Evolutionary conservation across 2,797 vertebrate genomes (phyloP), one percentile per base, ranked within the genome.

Genomic region (Cryptoprocta ferox): DNA sequence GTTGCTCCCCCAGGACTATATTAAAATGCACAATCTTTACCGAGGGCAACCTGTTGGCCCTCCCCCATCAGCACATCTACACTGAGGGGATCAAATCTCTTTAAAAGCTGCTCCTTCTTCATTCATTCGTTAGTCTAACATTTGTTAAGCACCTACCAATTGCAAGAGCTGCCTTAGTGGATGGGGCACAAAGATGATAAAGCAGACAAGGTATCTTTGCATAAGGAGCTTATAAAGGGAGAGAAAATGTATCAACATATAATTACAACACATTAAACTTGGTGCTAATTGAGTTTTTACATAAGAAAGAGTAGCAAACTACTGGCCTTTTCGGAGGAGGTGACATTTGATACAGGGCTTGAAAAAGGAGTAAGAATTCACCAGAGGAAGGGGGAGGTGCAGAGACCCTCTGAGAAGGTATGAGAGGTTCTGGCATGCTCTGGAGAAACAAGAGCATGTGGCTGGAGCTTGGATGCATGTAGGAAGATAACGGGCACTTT

Each of bases 191-290:
- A 85, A 61, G 71, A 42, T 37, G 10, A 95, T 42, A 50, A 83
- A 87, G 21, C 37, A 75, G 65, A 66, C 53, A 66, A 59, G 39
- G 21, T 21, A 48, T 73, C 78, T 78, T 95, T 94, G 71, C 78
- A 68, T 71, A 82, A 75, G 30, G 81, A 96, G 19, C 73, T 93
- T 93, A 89, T 63, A 96, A 93, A 88, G 12, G 39, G 61, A 59
- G 82, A 42, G 50, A 53, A 91, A 68, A 26, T 6, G 71, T 30
- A 81, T 68, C 48, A 53, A 95, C 35, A 19, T 71, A 19, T 79
- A 75, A 96, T 82, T 91, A 71, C 14, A 81, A 71, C 68, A 79
- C 78, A 78, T 88, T 97, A 78, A 85, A 19, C 30, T 73, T 71
- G 30, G 18, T 78, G 45, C 45, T 68, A 65, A 39, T 32, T 91